A percentile compares a stretch with the other conserved stretches of the same genome.
phyloP scores from a whole-genome alignment of 2,888 invertebrate species.

The Sthenelais limicola region DNA sequence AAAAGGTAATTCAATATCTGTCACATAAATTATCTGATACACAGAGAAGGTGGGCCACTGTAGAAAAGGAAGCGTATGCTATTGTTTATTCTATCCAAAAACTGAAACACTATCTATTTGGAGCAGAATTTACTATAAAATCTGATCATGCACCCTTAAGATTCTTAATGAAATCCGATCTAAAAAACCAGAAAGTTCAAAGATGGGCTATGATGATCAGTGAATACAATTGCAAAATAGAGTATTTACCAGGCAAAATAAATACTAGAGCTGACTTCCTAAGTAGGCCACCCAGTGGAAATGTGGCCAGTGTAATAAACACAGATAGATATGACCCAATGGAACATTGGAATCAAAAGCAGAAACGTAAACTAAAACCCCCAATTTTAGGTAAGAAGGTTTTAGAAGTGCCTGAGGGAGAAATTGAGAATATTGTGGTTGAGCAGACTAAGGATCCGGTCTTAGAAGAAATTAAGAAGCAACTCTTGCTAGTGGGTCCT shows the following conservation, averaged over 20 bases:
- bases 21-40: conserved; percentile 16
- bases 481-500: too few species aligned
- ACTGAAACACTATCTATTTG: conserved; percentile 16
- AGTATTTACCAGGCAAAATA: background rate
- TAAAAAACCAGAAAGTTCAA: background rate
- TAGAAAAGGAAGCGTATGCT: conserved; percentile 1
- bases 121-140: conserved; percentile 6
- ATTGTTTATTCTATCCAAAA: conserved; percentile 6
- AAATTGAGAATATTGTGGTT: too few species aligned
- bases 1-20: background rate
- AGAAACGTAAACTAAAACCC: too few species aligned
- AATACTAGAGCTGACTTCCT: background rate
- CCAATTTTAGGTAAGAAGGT: too few species aligned
- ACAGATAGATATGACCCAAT: background rate
- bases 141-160: background rate
- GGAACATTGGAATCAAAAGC: conserved; percentile 12
- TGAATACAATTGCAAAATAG: background rate
- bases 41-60: background rate
- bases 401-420: too few species aligned
- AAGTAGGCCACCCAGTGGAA: background rate
- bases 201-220: background rate
- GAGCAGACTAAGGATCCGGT: too few species aligned
- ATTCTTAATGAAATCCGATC: background rate
- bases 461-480: too few species aligned
- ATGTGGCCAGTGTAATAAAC: background rate